Evolutionary conservation across 64 coral and sea anemone species (phyloP), one percentile per base, ranked within the genome.

Genomic region (Dendrophyllia cribrosa): DNA sequence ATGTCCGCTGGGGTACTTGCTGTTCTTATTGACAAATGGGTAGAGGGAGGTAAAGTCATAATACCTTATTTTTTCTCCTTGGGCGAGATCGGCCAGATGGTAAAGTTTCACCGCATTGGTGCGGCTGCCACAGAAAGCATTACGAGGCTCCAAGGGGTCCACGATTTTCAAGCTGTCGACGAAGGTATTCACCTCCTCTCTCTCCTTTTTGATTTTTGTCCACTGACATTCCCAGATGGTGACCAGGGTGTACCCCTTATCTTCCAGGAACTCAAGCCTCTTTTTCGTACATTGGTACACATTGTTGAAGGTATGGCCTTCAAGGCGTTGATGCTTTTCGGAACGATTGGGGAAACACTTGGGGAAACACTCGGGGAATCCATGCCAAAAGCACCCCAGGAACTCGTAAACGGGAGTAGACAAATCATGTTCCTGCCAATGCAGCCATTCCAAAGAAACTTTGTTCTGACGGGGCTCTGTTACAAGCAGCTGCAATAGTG

Each of bases 401-500:
- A 69, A 24, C 66, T 69, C 66, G 9, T 69, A 25, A 17, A 63
- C 4, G 10, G 0, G 60, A 63, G 11, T 14, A 19, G 0, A 45
- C 14, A 46, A 46, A 9, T 46, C 5, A 34, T 76, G 47, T 1
- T 51, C 15, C 7, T 50, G 13, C 45, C 48, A 51, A 46, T 51
- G 46, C 3, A 51, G 73, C 46, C 73, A 20, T 51, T 19, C 14
- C 48, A 51, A 20, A 4, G 4, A 4, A 7, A 7, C 73, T 13
- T 19, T 76, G 5, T 78, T 51, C 1, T 67, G 65, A 0, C 85
- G 43, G 21, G 71, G 87, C 91, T 12, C 51, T 5, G 19, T 93
- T 93, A 6, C 84, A 81, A 0, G 74, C 84, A 9, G 83, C 79
- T 1, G 83, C 91, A 12, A 93, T 93, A 0, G 91, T 93, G 0